Evolutionary conservation across 2,113 vertebrate genomes (phyloP).

Genomic region (Hemichromis elongatus): DNA sequence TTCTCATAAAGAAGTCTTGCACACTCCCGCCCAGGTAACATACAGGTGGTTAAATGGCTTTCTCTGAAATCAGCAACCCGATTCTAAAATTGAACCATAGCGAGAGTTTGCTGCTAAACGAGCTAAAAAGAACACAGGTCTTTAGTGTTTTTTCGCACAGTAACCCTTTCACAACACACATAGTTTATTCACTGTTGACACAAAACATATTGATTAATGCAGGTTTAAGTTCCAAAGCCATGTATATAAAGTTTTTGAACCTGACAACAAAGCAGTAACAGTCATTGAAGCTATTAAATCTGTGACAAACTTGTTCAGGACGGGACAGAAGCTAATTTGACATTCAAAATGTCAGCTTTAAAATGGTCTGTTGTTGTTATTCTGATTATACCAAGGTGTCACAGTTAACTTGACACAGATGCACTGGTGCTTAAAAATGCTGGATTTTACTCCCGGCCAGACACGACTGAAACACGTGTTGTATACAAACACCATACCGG

Average conservation of each 20-base stretch:
- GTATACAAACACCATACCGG: constrained; percentile 19
- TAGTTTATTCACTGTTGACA: neutral
- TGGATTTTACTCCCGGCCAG: neutral
- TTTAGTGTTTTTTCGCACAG: neutral
- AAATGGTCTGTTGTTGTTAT: neutral
- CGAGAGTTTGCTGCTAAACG: neutral
- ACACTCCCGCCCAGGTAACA: neutral
- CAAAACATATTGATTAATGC: neutral
- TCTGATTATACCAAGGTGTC: neutral
- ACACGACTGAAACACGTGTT: constrained; percentile 11
- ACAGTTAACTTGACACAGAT: constrained; percentile 11
- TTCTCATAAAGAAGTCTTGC: neutral
- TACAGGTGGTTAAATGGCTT: neutral
- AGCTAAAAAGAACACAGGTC: neutral
- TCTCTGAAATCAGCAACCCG: neutral
- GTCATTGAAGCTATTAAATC: neutral
- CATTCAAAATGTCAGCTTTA: neutral
- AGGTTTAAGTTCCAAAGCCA: neutral
- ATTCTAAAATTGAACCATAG: neutral
- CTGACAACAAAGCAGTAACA: neutral
- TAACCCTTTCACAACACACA: neutral
- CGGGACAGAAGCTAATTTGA: neutral
- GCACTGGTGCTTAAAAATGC: neutral
- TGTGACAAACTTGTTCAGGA: neutral
- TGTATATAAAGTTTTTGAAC: neutral